phyloP scores from a whole-genome alignment of 1,140 invertebrate genomes.

The Portunus trituberculatus region DNA sequence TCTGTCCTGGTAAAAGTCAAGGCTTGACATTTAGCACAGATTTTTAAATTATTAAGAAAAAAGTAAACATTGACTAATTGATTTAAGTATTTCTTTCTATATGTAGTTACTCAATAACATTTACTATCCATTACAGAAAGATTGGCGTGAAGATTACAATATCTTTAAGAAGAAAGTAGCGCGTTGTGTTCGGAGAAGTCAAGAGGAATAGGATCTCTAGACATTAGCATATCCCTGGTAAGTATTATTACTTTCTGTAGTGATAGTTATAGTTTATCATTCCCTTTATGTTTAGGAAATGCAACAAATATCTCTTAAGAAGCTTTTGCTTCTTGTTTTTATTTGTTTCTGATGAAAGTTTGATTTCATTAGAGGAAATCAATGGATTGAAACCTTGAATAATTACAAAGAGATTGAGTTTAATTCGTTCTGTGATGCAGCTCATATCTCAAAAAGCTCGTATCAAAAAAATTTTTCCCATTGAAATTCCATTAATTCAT shows the following conservation, averaged over 20 bases:
- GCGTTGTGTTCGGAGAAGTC: conserved; percentile 98
- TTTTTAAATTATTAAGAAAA: background rate
- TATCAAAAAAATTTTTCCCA: too few species aligned
- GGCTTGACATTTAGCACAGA: background rate
- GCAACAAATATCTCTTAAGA: background rate
- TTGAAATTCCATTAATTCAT: too few species aligned
- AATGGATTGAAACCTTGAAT: too few species aligned
- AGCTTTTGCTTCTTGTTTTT: background rate
- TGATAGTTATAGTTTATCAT: background rate
- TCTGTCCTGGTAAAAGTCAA: too few species aligned
- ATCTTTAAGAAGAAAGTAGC: conserved; percentile 99
- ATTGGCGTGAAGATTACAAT: conserved; percentile 97
- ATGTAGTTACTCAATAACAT: background rate
- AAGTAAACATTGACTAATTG: background rate
- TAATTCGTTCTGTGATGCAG: too few species aligned
- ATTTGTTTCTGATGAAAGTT: background rate
- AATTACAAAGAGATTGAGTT: too few species aligned
- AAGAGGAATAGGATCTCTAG: conserved; percentile 87
- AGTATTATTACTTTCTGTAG: background rate
- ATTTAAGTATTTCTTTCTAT: background rate
- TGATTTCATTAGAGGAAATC: background rate
- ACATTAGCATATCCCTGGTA: conserved; percentile 72
- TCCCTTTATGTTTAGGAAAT: background rate
- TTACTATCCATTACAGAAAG: conserved; percentile 89
- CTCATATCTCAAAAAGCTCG: too few species aligned